A percentile compares a stretch with the other conserved stretches of the same genome.
phyloP scores from a whole-genome alignment of 2,113 vertebrate species.

The Paralichthys olivaceus region DNA sequence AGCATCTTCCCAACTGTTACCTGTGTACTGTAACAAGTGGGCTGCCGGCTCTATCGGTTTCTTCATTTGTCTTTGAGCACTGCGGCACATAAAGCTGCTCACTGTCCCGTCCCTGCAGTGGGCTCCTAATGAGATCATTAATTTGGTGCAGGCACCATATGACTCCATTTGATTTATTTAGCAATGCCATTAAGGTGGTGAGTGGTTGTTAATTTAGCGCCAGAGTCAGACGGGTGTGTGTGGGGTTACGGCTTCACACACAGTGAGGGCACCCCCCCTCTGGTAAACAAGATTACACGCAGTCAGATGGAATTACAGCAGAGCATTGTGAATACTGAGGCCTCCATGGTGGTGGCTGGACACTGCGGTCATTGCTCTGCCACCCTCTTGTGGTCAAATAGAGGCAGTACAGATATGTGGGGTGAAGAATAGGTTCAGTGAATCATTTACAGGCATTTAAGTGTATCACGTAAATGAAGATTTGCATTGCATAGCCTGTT shows the following conservation, averaged over 20 bases:
- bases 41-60: background rate
- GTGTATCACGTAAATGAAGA: too few species aligned
- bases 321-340: background rate
- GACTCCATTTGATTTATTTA: constrained; percentile 52
- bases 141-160: constrained; percentile 31
- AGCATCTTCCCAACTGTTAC: too few species aligned
- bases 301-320: constrained; percentile 33
- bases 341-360: background rate
- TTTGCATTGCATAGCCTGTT: too few species aligned
- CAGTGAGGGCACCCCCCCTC: constrained; percentile 26
- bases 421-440: background rate
- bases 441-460: background rate
- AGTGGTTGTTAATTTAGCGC: constrained; percentile 49
- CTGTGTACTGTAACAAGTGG: background rate
- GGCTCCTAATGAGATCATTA: constrained; percentile 56
- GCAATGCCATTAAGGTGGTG: constrained; percentile 40
- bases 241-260: constrained; percentile 22
- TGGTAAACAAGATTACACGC: constrained; percentile 45
- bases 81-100: background rate
- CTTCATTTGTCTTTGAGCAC: background rate
- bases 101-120: constrained; percentile 7
- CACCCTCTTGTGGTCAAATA: constrained; percentile 41
- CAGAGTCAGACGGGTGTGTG: constrained; percentile 32
- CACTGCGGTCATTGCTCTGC: constrained; percentile 1
- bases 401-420: background rate